Evolutionary conservation across 2,113 vertebrate species (phyloP), one percentile per base, ranked within the genome.

Genomic region (Chaetorhynchus papuensis): DNA sequence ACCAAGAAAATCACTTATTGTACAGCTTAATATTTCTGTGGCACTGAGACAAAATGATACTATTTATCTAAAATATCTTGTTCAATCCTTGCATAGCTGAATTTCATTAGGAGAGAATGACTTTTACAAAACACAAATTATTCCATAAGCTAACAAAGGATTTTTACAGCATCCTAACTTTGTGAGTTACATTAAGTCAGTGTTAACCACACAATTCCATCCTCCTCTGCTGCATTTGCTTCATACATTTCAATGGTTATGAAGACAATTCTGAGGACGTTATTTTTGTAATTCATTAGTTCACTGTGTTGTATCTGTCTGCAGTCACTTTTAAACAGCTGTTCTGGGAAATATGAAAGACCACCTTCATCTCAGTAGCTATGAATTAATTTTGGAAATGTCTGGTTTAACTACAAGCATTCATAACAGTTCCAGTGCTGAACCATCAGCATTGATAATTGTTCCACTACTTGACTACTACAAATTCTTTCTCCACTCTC

Each of bases 21-120:
- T 31, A 47, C 7, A 28, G 4, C 4, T 60, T 45, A 84, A 41
- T 6, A 30, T 52, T 69, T 79, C 16, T 61, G 20, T 27, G n/a
- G 1, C 21, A 56, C 6, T 35, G 15, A 50, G 33, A 13, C 1
- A 1, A 83, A 71, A 50, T 53, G 0, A 24, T 42, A 44, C 3
- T 17, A 53, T 47, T 74, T 2, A 39, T 42, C n/a, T 69, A 66
- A 72, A 66, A 27, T 53, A 21, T 4, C 10, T 35, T 53, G 5
- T 17, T 5, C 6, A 44, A 31, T 35, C 64, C 33, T 82, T 59
- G 44, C 5, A 35, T 18, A 37, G 15, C 14, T 39, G 31, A 50
- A 54, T 76, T 93, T 76, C 53, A 47, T 63, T 33, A n/a, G 22
- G 13, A 31, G 7, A 53, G 70, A 49, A 19, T 33, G 2, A 22